Conservation (phyloP, 2,797 vertebrate species). For the Apodemus agrarius region DNA sequence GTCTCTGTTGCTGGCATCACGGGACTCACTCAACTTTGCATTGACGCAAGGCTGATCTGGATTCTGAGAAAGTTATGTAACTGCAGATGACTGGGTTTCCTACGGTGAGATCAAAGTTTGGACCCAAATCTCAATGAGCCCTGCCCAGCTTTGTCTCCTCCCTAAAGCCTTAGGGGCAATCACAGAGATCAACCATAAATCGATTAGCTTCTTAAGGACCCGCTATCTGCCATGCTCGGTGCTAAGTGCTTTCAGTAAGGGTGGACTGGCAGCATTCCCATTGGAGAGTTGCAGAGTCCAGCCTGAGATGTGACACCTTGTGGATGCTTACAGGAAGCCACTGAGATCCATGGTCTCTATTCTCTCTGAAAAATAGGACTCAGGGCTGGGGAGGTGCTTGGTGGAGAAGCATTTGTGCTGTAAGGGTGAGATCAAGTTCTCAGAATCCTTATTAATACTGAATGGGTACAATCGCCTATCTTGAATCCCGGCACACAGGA, state of each 20-base stretch:
- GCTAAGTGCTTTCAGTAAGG: not conserved
- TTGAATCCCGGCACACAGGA: not conserved
- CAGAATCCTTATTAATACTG: not conserved
- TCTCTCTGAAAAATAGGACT: not conserved
- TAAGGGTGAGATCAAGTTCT: not conserved
- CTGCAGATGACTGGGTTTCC: not conserved
- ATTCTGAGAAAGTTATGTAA: not conserved
- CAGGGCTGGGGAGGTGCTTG: not conserved
- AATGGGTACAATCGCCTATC: no score
- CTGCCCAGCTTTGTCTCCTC: not conserved
- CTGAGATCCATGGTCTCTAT: not conserved
- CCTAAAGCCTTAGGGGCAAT: not conserved
- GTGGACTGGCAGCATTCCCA: not conserved
- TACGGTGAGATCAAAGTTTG: not conserved
- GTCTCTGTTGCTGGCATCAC: not conserved
- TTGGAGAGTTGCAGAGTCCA: not conserved
- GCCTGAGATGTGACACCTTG: not conserved
- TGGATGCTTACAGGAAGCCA: not conserved
- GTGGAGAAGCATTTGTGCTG: not conserved
- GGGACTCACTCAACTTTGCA: accelerated
- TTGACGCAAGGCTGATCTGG: not conserved
- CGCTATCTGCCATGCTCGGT: accelerated
- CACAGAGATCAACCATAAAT: accelerated
- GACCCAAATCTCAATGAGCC: not conserved
- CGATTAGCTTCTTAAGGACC: no score